Conservation (phyloP, 2,888 invertebrate genomes). For the Cerastoderma edule region DNA sequence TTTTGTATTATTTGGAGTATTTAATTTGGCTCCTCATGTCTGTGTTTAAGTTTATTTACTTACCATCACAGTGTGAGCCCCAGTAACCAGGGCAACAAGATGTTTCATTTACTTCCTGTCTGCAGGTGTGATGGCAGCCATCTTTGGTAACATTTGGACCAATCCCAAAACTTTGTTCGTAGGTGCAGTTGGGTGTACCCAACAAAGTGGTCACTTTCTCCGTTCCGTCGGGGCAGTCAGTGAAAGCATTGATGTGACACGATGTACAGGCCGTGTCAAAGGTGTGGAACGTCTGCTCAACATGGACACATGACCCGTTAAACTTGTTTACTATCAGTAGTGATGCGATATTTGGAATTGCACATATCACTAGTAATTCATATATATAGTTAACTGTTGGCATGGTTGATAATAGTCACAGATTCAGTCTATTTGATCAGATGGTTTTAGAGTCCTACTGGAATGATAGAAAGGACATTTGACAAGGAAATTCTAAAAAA, state of each 20-base stretch:
- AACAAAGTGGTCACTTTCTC: slow-evolving; percentile 31
- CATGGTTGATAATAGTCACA: too few relatives aligned
- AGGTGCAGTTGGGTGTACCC: slow-evolving; percentile 36
- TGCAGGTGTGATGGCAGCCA: slow-evolving; percentile 68
- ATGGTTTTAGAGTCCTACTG: too few relatives aligned
- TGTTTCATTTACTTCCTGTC: slow-evolving; percentile 22
- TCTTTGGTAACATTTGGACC: slow-evolving; percentile 31
- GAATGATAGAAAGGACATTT: too few relatives aligned
- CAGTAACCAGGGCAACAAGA: slow-evolving; percentile 73
- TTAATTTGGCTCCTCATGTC: too few relatives aligned
- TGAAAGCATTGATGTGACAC: slow-evolving; percentile 39
- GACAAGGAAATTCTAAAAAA: too few relatives aligned
- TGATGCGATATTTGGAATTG: too few relatives aligned
- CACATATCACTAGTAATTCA: too few relatives aligned
- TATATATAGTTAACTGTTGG: too few relatives aligned
- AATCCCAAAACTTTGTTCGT: slow-evolving; percentile 30
- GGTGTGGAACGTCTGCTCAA: background rate
- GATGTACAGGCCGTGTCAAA: slow-evolving; percentile 39
- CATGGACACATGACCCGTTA: slow-evolving; percentile 1
- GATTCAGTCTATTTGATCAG: too few relatives aligned
- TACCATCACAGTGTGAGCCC: slow-evolving; percentile 74
- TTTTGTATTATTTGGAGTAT: too few relatives aligned
- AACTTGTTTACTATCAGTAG: background rate
- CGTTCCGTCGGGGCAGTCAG: slow-evolving; percentile 37
- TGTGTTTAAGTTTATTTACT: slow-evolving; percentile 26